Conservation (phyloP, 30 jellyfish, hydroid and myxozoan genomes). For the Catostylus mosaicus region DNA sequence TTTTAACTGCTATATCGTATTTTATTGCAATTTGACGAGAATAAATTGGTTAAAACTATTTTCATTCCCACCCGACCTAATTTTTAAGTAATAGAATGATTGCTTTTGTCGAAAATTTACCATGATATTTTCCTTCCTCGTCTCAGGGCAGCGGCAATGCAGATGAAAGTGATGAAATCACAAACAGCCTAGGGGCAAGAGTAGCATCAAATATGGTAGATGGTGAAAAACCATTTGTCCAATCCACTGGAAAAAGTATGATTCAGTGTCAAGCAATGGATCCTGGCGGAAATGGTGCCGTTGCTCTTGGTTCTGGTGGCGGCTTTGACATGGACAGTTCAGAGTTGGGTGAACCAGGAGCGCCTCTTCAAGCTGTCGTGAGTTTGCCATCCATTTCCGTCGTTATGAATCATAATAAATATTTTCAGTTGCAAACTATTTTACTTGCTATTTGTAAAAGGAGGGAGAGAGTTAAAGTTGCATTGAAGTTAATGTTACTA, state of each 20-base stretch:
- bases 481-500: too few species aligned
- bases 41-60: too few species aligned
- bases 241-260: constrained; percentile 40
- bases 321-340: constrained; percentile 53
- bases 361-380: constrained; percentile 65
- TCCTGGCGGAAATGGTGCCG: constrained; percentile 53
- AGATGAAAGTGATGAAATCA: constrained; percentile 24
- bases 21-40: too few species aligned
- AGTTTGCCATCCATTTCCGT: neutral
- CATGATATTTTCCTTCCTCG: too few species aligned
- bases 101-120: too few species aligned
- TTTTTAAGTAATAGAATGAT: too few species aligned
- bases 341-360: constrained; percentile 33
- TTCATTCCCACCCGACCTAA: too few species aligned
- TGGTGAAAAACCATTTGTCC: constrained; percentile 65
- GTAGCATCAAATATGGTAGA: constrained; percentile 79
- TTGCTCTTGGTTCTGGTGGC: constrained; percentile 48
- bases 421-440: neutral
- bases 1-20: too few species aligned
- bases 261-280: constrained; percentile 39
- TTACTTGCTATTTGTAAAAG: neutral
- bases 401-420: neutral
- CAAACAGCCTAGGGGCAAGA: constrained; percentile 21
- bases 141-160: constrained; percentile 64
- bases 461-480: neutral